Conservation (phyloP, 1,140 invertebrate species). For the Drosophila sechellia region DNA sequence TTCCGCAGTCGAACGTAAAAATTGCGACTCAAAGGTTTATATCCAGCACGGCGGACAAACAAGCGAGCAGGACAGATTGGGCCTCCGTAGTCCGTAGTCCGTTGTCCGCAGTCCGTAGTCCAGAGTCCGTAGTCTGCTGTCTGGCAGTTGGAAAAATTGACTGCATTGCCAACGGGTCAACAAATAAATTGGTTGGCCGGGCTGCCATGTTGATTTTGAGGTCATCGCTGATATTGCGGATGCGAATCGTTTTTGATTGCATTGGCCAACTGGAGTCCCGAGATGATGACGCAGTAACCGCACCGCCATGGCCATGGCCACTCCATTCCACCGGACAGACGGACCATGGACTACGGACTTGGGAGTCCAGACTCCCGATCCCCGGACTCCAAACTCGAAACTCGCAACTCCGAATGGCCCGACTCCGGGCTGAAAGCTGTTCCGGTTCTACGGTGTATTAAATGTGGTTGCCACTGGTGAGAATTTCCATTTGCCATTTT, state of each 20-base stretch:
- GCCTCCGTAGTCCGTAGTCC: not conserved
- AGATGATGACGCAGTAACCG: slow-evolving; percentile 51
- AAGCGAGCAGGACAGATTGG: slow-evolving; percentile 59
- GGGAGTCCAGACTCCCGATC: too few relatives aligned
- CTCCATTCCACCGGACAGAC: slow-evolving; percentile 19
- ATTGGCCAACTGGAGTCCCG: slow-evolving; percentile 56
- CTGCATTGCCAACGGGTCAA: slow-evolving; percentile 82
- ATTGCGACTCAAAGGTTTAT: slow-evolving; percentile 81
- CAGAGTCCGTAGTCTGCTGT: slow-evolving; percentile 38
- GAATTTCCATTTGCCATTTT: slow-evolving; percentile 81
- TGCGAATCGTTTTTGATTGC: slow-evolving; percentile 81
- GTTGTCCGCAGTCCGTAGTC: slow-evolving; percentile 13
- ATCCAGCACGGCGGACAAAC: slow-evolving; percentile 43
- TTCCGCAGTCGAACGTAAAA: slow-evolving; percentile 82
- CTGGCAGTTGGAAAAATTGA: slow-evolving; percentile 77
- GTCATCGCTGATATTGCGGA: slow-evolving; percentile 82
- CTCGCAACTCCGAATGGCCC: not conserved
- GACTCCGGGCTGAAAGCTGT: slow-evolving; percentile 1
- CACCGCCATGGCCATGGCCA: slow-evolving; percentile 25
- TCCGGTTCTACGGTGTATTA: slow-evolving; percentile 63
- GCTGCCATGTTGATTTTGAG: slow-evolving; percentile 80
- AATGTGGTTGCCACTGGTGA: slow-evolving; percentile 79
- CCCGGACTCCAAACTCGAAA: not conserved
- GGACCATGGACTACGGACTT: slow-evolving; percentile 1
- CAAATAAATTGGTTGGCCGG: slow-evolving; percentile 77